Percentiles rank a stretch among this genome's conserved stretches.
Conservation (phyloP, 1,140 invertebrate genomes). For the Gryllus bimaculatus region DNA sequence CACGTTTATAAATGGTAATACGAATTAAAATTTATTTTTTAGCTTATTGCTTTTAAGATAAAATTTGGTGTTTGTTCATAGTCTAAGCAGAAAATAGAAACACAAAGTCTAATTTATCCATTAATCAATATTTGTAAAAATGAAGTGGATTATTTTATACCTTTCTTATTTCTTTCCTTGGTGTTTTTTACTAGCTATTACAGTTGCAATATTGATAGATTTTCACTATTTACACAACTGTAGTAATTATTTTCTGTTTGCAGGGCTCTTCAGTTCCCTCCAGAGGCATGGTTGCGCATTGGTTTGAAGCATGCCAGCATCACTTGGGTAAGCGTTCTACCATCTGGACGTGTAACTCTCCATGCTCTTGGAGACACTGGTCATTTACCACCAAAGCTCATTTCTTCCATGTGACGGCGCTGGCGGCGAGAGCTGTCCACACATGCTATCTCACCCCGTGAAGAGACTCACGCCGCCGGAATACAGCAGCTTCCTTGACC, state of each 20-base stretch:
- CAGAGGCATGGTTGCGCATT: conserved; percentile 92
- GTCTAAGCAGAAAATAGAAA: too few species aligned
- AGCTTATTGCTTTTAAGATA: too few species aligned
- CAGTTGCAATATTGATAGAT: too few species aligned
- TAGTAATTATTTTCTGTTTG: background rate
- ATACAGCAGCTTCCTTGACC: background rate
- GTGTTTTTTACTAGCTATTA: too few species aligned
- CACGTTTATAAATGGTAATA: too few species aligned
- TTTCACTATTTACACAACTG: too few species aligned
- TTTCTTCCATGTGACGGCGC: conserved; percentile 37
- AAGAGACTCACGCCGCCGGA: background rate
- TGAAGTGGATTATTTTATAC: too few species aligned
- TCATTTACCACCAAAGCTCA: conserved; percentile 66
- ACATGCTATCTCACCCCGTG: too few species aligned
- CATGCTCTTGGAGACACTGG: conserved; percentile 77
- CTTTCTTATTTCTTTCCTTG: background rate
- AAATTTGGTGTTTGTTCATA: too few species aligned
- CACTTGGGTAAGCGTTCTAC: conserved; percentile 79
- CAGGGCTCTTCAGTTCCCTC: conserved; percentile 93
- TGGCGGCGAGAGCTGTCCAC: background rate
- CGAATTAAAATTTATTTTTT: too few species aligned
- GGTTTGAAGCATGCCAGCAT: conserved; percentile 86
- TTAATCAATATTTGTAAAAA: too few species aligned
- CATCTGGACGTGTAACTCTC: conserved; percentile 76
- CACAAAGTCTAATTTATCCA: too few species aligned